Evolutionary conservation across 1,140 invertebrate genomes (phyloP).

Genomic region (Steinernema khuongi): DNA sequence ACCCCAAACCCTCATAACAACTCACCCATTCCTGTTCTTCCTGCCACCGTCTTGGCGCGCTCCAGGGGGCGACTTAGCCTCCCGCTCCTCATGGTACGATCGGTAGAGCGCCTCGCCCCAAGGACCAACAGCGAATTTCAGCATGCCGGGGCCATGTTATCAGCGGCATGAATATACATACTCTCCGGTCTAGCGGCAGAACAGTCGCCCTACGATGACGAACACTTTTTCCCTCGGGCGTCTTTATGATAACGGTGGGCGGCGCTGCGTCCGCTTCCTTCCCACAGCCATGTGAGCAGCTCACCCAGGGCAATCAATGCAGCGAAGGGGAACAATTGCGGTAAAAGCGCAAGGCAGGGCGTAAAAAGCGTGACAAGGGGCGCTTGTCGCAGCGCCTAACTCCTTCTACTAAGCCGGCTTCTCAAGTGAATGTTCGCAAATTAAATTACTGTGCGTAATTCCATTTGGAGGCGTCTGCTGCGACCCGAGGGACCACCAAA

Average conservation of each 20-base stretch:
- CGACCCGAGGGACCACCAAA: background rate
- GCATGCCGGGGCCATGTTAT: constrained; percentile 23
- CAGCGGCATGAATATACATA: background rate
- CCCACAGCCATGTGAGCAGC: no score
- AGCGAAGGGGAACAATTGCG: background rate
- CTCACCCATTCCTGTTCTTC: background rate
- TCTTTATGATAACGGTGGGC: constrained; percentile 1
- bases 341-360: background rate
- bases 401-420: no score
- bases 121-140: constrained; percentile 49
- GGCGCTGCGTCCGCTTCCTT: background rate
- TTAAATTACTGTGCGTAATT: background rate
- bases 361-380: background rate
- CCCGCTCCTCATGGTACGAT: background rate
- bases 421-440: no score
- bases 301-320: constrained; percentile 14
- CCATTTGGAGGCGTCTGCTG: background rate
- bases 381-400: no score
- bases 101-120: constrained; percentile 39
- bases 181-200: background rate
- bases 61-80: background rate
- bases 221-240: constrained; percentile 10
- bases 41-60: background rate
- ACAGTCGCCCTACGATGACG: background rate
- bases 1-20: background rate